Evolutionary conservation across 2,113 vertebrate species (phyloP).

Genomic region (Felis catus): F.catus_Fca126_mat1.0 CM031428.1:33573001-33573500

Average conservation of each 20-base stretch:
- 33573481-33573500: background rate
- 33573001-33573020: background rate
- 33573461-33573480: background rate
- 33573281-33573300: background rate
- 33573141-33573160: background rate
- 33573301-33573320: background rate
- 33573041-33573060: background rate
- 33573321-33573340: background rate
- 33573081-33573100: background rate
- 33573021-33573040: background rate
- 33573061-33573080: background rate
- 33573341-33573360: background rate
- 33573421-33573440: background rate
- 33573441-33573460: background rate
- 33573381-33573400: background rate
- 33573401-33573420: background rate
- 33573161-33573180: background rate
- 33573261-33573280: background rate
- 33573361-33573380: background rate
- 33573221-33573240: background rate
- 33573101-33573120: background rate
- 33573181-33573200: background rate
- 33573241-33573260: background rate
- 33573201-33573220: background rate
- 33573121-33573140: background rate